phyloP scores from a whole-genome alignment of 2,113 vertebrate genomes.

The Caracal caracal region DNA sequence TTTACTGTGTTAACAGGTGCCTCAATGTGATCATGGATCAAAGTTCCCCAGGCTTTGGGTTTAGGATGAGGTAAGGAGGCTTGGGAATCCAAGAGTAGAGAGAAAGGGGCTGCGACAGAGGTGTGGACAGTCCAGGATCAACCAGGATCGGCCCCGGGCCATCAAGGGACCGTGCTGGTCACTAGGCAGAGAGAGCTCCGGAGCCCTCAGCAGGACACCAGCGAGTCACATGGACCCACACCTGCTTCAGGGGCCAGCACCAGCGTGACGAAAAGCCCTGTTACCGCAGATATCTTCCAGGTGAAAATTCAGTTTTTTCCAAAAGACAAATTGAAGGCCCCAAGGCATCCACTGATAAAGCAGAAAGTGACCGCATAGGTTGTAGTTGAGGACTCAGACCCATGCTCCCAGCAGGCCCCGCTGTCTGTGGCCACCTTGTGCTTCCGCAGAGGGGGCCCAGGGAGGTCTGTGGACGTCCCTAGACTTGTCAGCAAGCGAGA shows the following conservation, averaged over 20 bases:
- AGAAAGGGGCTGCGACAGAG: accelerated
- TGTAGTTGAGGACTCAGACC: accelerated
- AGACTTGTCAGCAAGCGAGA: not conserved
- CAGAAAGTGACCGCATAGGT: accelerated
- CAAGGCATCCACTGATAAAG: not conserved
- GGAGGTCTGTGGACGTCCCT: accelerated
- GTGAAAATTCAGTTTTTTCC: accelerated
- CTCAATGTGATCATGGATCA: not conserved
- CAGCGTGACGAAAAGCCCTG: accelerated
- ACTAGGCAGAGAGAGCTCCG: accelerated
- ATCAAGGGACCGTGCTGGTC: not conserved
- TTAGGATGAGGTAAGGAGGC: not conserved
- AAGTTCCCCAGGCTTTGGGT: not conserved
- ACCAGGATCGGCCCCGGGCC: not conserved
- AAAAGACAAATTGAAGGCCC: not conserved
- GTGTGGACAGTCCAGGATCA: not conserved
- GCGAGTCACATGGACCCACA: accelerated
- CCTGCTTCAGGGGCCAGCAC: accelerated
- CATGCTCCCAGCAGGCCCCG: not conserved
- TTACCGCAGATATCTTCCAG: accelerated
- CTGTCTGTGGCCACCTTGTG: accelerated
- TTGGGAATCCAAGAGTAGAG: too few species aligned
- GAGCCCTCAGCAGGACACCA: accelerated
- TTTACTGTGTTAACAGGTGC: not conserved
- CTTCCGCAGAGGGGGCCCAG: not conserved